phyloP scores from a whole-genome alignment of 2,888 invertebrate genomes.

The Hypomecis atomaria region DNA sequence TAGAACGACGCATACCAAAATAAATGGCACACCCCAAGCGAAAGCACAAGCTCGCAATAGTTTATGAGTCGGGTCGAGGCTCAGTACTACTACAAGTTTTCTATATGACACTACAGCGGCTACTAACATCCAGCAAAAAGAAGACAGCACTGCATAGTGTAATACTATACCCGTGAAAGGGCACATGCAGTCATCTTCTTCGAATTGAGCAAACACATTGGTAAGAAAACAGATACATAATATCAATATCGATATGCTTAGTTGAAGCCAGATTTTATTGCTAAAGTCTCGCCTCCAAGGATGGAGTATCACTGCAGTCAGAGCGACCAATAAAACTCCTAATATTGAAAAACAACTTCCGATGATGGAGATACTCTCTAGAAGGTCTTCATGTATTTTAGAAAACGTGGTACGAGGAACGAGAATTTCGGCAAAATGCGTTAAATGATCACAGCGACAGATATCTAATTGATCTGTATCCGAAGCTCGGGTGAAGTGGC shows the following conservation, averaged over 20 bases:
- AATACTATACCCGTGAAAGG: constrained; percentile 84
- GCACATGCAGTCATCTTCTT: constrained; percentile 74
- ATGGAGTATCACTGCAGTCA: constrained; percentile 82
- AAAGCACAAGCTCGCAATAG: constrained; percentile 86
- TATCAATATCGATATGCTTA: constrained; percentile 79
- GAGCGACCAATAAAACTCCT: constrained; percentile 77
- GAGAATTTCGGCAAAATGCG: constrained; percentile 85
- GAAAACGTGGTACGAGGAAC: constrained; percentile 67
- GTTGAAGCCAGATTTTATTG: constrained; percentile 84
- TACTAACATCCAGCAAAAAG: constrained; percentile 90
- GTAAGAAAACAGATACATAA: constrained; percentile 72
- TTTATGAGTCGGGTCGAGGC: constrained; percentile 84
- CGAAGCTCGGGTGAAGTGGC: constrained; percentile 67
- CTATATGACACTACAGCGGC: constrained; percentile 88
- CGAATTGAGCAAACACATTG: constrained; percentile 63
- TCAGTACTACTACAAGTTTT: constrained; percentile 87
- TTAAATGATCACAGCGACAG: constrained; percentile 84
- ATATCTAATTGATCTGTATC: constrained; percentile 66
- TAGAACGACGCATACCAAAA: constrained; percentile 78
- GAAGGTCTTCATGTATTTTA: constrained; percentile 62
- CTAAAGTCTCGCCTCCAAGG: constrained; percentile 86
- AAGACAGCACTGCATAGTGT: constrained; percentile 88
- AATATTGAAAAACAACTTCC: constrained; percentile 81
- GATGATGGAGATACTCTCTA: constrained; percentile 78
- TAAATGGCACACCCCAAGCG: constrained; percentile 86